Evolutionary conservation across 2,797 vertebrate genomes (phyloP).

Genomic region (Sebastolobus altivelis): DNA sequence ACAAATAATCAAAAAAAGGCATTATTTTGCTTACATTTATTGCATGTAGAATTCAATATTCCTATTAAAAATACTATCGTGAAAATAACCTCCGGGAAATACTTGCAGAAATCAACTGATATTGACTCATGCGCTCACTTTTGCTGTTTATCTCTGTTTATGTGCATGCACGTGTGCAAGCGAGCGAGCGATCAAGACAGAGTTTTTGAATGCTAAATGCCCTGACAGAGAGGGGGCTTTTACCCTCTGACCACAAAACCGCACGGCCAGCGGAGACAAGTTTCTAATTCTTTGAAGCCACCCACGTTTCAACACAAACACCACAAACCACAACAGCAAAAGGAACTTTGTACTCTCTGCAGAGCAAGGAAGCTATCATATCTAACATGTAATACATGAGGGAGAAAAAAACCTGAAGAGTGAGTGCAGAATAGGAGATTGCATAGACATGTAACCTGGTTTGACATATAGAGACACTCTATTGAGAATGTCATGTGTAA

Average conservation of each 20-base stretch:
- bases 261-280: constrained; percentile 22
- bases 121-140: not conserved
- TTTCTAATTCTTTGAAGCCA: constrained; percentile 50
- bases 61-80: not conserved
- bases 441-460: not conserved
- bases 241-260: constrained; percentile 44
- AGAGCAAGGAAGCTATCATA: constrained; percentile 6
- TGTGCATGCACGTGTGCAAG: constrained; percentile 16
- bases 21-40: not conserved
- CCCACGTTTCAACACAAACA: constrained; percentile 28
- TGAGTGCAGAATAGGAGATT: not conserved
- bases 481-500: not conserved
- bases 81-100: not conserved
- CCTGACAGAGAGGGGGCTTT: constrained; percentile 40
- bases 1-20: not conserved
- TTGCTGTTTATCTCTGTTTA: constrained; percentile 26
- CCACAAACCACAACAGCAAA: constrained; percentile 22
- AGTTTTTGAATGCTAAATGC: constrained; percentile 38
- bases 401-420: not conserved
- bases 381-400: constrained; percentile 12
- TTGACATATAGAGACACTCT: constrained; percentile 22
- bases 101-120: not conserved
- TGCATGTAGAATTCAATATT: not conserved
- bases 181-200: not conserved
- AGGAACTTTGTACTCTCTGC: constrained; percentile 61